These are phyloP conservation scores for Callocephalon fimbriatum DNA, from an alignment of 2,113 vertebrate genomes.

Conservation along the genomic window DNA sequence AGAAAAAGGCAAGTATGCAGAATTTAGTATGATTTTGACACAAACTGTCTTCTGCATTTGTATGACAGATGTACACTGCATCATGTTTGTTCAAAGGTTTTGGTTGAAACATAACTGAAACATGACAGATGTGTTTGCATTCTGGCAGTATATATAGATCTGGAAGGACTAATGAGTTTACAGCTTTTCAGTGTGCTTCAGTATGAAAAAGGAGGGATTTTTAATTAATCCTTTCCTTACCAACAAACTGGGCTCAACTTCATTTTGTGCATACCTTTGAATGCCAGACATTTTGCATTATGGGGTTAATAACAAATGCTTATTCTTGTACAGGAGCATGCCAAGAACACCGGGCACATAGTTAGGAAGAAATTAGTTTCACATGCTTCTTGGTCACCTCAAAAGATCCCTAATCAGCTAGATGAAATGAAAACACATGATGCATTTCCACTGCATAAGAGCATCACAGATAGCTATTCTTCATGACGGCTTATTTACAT, in stretches of 20 bases:
- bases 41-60: not conserved
- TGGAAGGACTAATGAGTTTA: not conserved
- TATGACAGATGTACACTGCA: not conserved
- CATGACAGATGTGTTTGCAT: not conserved
- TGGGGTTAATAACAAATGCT: slow-evolving; percentile 58
- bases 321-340: slow-evolving; percentile 42
- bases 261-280: not conserved
- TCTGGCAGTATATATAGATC: not conserved
- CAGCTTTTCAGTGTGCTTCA: not conserved
- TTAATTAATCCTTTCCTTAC: not conserved
- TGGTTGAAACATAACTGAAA: not conserved
- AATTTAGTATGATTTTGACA: not conserved
- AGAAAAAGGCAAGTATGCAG: not conserved
- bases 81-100: not conserved
- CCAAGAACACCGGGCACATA: slow-evolving; percentile 49
- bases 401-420: slow-evolving; percentile 59
- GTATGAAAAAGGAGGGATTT: not conserved
- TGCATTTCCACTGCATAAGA: slow-evolving; percentile 46
- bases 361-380: slow-evolving; percentile 69
- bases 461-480: slow-evolving; percentile 39
- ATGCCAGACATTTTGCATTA: slow-evolving; percentile 45
- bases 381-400: slow-evolving; percentile 65
- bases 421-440: slow-evolving; percentile 50
- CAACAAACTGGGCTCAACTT: not conserved
- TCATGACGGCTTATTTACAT: slow-evolving; percentile 49